Conservation (phyloP, 2,797 vertebrate species). For the Kryptopterus vitreolus region DNA sequence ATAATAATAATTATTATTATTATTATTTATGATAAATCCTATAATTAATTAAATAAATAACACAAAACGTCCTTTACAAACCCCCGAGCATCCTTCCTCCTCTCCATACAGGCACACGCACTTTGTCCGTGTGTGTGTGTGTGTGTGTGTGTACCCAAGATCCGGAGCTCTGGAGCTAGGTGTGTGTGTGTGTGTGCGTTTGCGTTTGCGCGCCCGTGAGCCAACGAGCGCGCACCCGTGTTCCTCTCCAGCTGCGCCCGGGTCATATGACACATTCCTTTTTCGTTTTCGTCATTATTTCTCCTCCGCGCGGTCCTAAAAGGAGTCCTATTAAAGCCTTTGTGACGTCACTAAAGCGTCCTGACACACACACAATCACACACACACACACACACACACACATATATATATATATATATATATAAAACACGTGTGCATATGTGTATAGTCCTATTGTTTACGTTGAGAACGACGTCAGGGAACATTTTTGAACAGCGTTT, state of each 20-base stretch:
- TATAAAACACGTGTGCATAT: too few species aligned
- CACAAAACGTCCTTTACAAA: slow-evolving; percentile 41
- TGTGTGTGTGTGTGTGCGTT: background rate
- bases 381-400: too few species aligned
- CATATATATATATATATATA: too few species aligned
- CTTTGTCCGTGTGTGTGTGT: too few species aligned
- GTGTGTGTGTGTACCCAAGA: background rate
- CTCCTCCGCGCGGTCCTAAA: slow-evolving; percentile 61
- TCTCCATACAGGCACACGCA: background rate
- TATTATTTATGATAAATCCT: background rate
- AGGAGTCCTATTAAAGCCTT: background rate
- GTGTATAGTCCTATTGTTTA: too few species aligned
- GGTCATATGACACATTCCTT: background rate
- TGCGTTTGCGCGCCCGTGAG: too few species aligned
- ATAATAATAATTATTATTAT: slow-evolving; percentile 19
- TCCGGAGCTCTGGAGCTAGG: background rate
- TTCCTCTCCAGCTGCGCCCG: background rate
- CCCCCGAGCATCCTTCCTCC: background rate
- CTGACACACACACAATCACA: too few species aligned
- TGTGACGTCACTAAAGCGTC: too few species aligned
- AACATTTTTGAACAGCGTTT: too few species aligned
- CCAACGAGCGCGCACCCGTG: background rate
- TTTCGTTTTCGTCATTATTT: too few species aligned
- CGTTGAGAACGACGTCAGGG: too few species aligned
- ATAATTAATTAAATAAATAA: background rate